A percentile compares a stretch with the other conserved stretches of the same genome.
These are phyloP conservation scores for Tiliacea citrago DNA, from an alignment of 2,888 invertebrate species.

Conservation along the genomic window DNA sequence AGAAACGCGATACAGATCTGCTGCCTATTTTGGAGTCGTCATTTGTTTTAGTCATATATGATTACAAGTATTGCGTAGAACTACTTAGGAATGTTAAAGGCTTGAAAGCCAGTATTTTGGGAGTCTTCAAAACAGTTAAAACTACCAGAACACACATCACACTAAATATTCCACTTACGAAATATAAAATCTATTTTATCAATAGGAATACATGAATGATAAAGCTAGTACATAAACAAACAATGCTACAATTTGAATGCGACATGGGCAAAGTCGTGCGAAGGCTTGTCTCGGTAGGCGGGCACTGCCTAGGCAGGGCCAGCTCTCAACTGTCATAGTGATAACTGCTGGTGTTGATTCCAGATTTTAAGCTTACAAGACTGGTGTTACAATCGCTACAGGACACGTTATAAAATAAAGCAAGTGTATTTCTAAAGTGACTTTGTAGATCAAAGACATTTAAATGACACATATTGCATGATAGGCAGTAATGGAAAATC, in stretches of 20 bases:
- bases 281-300: conserved; percentile 66
- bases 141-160: background rate
- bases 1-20: conserved; percentile 36
- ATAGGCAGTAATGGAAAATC: background rate
- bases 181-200: conserved; percentile 26
- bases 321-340: conserved; percentile 29
- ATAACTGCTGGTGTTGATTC: conserved; percentile 32
- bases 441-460: conserved; percentile 3
- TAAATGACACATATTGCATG: background rate
- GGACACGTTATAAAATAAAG: conserved; percentile 45
- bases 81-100: background rate
- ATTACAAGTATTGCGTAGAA: conserved; percentile 1
- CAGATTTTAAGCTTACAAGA: conserved; percentile 28
- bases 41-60: background rate
- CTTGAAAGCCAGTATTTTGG: background rate
- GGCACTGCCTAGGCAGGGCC: conserved; percentile 39
- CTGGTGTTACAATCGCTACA: conserved; percentile 42
- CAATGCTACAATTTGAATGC: conserved; percentile 59
- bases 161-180: conserved; percentile 13
- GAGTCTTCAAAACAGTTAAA: background rate
- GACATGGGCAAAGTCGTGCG: conserved; percentile 63
- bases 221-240: conserved; percentile 49
- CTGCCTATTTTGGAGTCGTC: conserved; percentile 15
- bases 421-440: conserved; percentile 36
- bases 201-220: conserved; percentile 49